Conservation (phyloP, 2,888 invertebrate genomes). For the Eueremaeus valkanovi region DNA sequence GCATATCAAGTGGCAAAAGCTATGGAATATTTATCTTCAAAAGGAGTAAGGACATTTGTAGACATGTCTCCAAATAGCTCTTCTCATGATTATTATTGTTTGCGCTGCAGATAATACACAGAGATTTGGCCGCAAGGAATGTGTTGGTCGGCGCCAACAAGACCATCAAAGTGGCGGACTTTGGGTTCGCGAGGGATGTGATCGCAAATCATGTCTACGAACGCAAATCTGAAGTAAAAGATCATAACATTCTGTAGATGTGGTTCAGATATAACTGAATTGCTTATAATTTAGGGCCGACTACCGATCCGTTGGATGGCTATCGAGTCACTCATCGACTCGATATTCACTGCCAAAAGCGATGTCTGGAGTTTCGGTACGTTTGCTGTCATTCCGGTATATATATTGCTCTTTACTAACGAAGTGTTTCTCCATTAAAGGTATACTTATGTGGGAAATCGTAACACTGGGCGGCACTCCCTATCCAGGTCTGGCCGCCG, state of each 20-base stretch:
- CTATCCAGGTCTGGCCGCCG: slow-evolving; percentile 85
- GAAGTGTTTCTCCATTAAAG: background rate
- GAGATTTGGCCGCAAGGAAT: slow-evolving; percentile 77
- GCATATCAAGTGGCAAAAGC: slow-evolving; percentile 76
- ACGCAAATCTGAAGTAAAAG: slow-evolving; percentile 51
- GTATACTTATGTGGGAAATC: slow-evolving; percentile 87
- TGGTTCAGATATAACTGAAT: background rate
- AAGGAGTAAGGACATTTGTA: slow-evolving; percentile 74
- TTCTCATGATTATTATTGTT: no score
- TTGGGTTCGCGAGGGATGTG: slow-evolving; percentile 73
- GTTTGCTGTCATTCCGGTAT: slow-evolving; percentile 51
- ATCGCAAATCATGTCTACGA: slow-evolving; percentile 62
- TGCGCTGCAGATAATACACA: slow-evolving; percentile 68
- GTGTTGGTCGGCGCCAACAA: slow-evolving; percentile 78
- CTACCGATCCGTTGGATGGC: slow-evolving; percentile 89
- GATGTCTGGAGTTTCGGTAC: slow-evolving; percentile 88
- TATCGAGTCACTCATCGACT: slow-evolving; percentile 88
- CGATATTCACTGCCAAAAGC: slow-evolving; percentile 86
- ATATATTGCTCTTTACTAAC: background rate
- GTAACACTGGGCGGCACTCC: slow-evolving; percentile 89
- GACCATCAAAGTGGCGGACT: slow-evolving; percentile 80
- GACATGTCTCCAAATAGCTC: background rate
- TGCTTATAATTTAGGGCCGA: slow-evolving; percentile 54
- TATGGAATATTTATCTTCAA: slow-evolving; percentile 76
- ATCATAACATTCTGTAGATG: no score